Evolutionary conservation across 2,888 invertebrate species (phyloP).

Genomic region (Cephus spinipes): DNA sequence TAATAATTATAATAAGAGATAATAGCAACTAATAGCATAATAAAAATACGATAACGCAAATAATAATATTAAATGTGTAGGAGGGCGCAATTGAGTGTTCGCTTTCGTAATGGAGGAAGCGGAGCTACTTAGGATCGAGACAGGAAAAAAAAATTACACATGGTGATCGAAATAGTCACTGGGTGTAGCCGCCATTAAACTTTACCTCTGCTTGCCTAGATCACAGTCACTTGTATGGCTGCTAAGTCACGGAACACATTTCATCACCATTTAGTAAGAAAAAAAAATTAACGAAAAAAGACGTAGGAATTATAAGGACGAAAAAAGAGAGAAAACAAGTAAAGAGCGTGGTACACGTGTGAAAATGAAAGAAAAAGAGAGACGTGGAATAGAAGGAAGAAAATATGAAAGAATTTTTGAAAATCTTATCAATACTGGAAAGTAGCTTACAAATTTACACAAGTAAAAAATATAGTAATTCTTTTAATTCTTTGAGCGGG

Average conservation of each 20-base stretch:
- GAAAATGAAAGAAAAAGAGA: not conserved
- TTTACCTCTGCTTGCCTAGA: conserved; percentile 57
- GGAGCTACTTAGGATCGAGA: conserved; percentile 22
- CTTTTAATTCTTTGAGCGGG: conserved; percentile 47
- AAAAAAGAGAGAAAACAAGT: conserved; percentile 14
- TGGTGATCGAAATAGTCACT: conserved; percentile 53
- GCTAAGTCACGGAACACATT: conserved; percentile 53
- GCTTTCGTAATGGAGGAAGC: conserved; percentile 9
- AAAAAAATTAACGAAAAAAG: conserved; percentile 21
- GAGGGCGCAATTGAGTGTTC: not conserved
- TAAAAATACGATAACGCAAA: conserved; percentile 45
- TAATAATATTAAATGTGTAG: conserved; percentile 28
- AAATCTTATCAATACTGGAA: conserved; percentile 58
- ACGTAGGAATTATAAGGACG: conserved; percentile 19
- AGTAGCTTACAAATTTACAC: conserved; percentile 51
- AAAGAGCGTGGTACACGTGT: not conserved
- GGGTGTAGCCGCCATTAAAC: conserved; percentile 51
- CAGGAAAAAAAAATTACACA: conserved; percentile 32
- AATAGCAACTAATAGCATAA: conserved; percentile 41
- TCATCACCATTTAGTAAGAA: conserved; percentile 43
- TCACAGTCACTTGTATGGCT: conserved; percentile 60
- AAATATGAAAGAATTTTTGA: conserved; percentile 36
- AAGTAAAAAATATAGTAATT: conserved; percentile 56
- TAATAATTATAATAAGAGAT: conserved; percentile 50
- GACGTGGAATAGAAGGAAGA: conserved; percentile 4